Conservation (phyloP, 1,140 invertebrate species). For the Mesaphorura yosii region DNA sequence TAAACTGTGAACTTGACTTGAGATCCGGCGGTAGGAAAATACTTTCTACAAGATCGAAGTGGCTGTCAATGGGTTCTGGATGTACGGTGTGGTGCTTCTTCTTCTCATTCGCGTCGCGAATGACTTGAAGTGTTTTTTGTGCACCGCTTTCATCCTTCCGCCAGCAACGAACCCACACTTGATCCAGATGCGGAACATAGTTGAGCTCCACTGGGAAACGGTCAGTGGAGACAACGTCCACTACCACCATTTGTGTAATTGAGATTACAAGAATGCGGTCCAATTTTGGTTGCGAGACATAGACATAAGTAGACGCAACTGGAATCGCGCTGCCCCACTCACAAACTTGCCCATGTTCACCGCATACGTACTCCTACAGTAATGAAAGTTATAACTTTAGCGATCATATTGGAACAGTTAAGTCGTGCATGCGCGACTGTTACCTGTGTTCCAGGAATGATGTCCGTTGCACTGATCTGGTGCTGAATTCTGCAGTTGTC, state of each 20-base stretch:
- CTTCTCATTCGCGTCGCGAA: constrained; percentile 61
- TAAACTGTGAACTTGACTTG: constrained; percentile 30
- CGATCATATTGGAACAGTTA: background rate
- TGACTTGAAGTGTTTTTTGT: constrained; percentile 62
- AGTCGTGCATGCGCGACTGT: background rate
- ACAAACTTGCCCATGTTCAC: constrained; percentile 50
- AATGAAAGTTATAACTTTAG: no score
- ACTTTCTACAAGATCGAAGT: constrained; percentile 61
- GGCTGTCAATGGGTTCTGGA: constrained; percentile 64
- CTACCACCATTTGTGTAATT: constrained; percentile 58
- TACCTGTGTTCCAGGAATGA: constrained; percentile 60
- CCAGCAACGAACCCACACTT: constrained; percentile 70
- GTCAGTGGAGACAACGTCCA: constrained; percentile 60
- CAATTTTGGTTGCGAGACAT: constrained; percentile 58
- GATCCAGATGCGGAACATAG: constrained; percentile 61
- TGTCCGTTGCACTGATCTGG: constrained; percentile 59
- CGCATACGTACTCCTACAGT: constrained; percentile 56
- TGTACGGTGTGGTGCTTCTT: constrained; percentile 65
- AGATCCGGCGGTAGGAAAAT: constrained; percentile 53
- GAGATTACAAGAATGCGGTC: constrained; percentile 62
- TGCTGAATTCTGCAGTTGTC: constrained; percentile 58
- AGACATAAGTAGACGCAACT: constrained; percentile 60
- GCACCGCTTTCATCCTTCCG: constrained; percentile 46
- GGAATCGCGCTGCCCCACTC: constrained; percentile 63
- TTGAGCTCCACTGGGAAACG: constrained; percentile 59